Conservation (phyloP, 2,888 invertebrate genomes). For the Gortyna flavago region DNA sequence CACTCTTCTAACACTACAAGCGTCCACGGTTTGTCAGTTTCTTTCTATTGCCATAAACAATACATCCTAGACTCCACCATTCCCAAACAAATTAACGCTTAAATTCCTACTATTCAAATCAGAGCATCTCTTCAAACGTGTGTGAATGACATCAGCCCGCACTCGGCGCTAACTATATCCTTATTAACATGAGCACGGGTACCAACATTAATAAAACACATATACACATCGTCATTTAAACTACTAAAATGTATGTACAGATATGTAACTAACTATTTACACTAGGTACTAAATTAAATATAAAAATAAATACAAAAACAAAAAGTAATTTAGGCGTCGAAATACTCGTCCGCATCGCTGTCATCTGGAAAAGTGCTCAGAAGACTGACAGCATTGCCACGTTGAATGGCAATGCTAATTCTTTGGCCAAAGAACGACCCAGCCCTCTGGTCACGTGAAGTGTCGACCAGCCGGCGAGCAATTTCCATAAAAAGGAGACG, state of each 20-base stretch:
- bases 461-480: too few relatives aligned
- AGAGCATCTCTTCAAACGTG: conserved; percentile 17
- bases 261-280: too few relatives aligned
- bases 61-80: neutral
- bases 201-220: conserved; percentile 35
- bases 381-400: too few relatives aligned
- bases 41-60: neutral
- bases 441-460: too few relatives aligned
- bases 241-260: neutral
- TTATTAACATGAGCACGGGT: conserved; percentile 42
- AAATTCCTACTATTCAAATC: conserved; percentile 30
- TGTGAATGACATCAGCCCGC: conserved; percentile 53
- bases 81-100: conserved; percentile 22
- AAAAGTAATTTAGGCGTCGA: too few relatives aligned
- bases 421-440: too few relatives aligned
- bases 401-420: too few relatives aligned
- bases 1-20: neutral
- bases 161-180: conserved; percentile 51
- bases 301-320: too few relatives aligned
- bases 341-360: too few relatives aligned
- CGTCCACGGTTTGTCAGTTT: neutral
- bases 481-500: too few relatives aligned
- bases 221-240: conserved; percentile 16
- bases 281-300: too few relatives aligned
- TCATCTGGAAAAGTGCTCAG: too few relatives aligned